A percentile compares a stretch with the other conserved stretches of the same genome.
These are phyloP conservation scores for Embiotoca jacksoni DNA, from an alignment of 2,113 vertebrate genomes.

Conservation along the genomic window DNA sequence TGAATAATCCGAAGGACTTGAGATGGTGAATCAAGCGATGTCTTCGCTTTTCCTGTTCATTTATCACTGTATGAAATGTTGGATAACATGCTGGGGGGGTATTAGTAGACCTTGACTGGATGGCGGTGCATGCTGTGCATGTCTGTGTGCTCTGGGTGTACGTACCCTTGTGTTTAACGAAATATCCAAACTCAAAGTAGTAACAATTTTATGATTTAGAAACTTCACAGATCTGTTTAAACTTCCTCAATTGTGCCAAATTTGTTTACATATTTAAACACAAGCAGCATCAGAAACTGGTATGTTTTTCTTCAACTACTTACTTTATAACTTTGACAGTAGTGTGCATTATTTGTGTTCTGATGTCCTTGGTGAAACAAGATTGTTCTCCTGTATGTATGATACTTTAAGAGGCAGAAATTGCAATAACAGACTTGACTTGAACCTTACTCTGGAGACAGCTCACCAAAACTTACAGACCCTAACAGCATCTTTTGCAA, in stretches of 20 bases:
- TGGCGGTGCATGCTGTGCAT: slow-evolving; percentile 30
- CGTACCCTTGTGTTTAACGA: not conserved
- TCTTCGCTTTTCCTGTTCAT: slow-evolving; percentile 69
- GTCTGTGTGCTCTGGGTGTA: not conserved
- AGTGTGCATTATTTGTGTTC: too few species aligned
- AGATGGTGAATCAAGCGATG: slow-evolving; percentile 42
- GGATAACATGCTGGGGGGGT: slow-evolving; percentile 56
- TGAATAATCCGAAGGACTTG: slow-evolving; percentile 53
- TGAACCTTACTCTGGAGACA: too few species aligned
- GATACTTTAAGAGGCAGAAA: too few species aligned
- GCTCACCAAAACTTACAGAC: too few species aligned
- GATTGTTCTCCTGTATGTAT: too few species aligned
- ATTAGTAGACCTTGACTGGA: slow-evolving; percentile 65
- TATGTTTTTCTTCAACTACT: too few species aligned
- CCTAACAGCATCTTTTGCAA: too few species aligned
- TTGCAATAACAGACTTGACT: too few species aligned
- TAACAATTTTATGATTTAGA: slow-evolving; percentile 16
- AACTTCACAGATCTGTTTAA: slow-evolving; percentile 1
- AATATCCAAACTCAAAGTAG: slow-evolving; percentile 18
- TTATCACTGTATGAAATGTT: slow-evolving; percentile 68
- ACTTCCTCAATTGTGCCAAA: not conserved
- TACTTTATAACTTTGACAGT: too few species aligned
- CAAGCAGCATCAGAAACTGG: too few species aligned
- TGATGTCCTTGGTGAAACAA: too few species aligned
- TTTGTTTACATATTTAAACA: too few species aligned